Evolutionary conservation across 2,113 vertebrate genomes (phyloP), one percentile per base, ranked within the genome.

Genomic region (Pandion haliaetus): DNA sequence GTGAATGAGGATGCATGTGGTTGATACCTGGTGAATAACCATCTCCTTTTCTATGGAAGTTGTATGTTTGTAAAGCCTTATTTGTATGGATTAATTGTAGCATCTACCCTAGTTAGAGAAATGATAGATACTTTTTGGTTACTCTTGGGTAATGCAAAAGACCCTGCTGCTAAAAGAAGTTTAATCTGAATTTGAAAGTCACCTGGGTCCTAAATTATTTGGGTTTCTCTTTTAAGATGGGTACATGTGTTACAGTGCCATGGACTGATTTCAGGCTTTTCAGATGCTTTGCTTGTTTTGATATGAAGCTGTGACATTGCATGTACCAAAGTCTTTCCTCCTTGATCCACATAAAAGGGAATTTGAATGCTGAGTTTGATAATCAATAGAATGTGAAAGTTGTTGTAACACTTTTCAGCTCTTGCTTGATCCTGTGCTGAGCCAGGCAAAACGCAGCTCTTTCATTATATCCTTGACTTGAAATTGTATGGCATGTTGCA

Each of bases 131-230:
- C 38, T 65, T 92, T 82, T 73, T 74, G 73, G 54, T 29, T 66
- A 23, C 40, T 47, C 78, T 59, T 1, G 21, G n/a, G 82, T 91
- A 54, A 52, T 78, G 82, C 65, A 62, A 5, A 92, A 67, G 57
- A 54, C 18, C 52, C 63, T 89, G 63, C 62, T 92, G 85, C 88
- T 95, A 24, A 17, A 44, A 40, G 44, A 79, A 50, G 29, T 82
- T 74, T 28, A 71, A 84, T 94, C 61, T 94, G 91, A 92, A 83
- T 90, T 88, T 82, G 65, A 38, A 92, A 88, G 76, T 83, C 77
- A 54, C 40, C 52, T 44, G 66, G 58, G 6, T 80, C 19, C 36
- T 95, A 17, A 88, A 82, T 93, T 38, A 83, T 95, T 96, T 17
- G 34, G 57, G 8, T 36, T 5, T 74, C 15, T 42, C 19, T 28